Conservation (phyloP, 2,113 vertebrate species). For the Chascanopsetta lugubris region DNA sequence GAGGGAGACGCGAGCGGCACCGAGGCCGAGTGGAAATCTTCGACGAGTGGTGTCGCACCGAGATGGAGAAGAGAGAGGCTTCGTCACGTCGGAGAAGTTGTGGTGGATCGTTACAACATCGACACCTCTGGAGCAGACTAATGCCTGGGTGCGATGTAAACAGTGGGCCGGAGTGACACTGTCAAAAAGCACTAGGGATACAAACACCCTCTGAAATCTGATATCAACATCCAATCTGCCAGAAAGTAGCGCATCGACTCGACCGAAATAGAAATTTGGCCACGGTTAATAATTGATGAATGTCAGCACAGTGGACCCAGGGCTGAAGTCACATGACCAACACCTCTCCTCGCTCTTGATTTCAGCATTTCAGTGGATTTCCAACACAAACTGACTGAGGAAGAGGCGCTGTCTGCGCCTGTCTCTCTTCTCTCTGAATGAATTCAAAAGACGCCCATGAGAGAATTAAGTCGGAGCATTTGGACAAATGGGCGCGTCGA, state of each 20-base stretch:
- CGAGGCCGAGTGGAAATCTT: neutral
- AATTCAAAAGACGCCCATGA: too few relatives aligned
- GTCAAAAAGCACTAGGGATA: constrained; percentile 20
- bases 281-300: constrained; percentile 39
- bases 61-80: neutral
- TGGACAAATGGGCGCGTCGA: too few relatives aligned
- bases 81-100: neutral
- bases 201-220: constrained; percentile 27
- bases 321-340: constrained; percentile 36
- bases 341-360: constrained; percentile 25
- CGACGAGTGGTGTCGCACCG: neutral
- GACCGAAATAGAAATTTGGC: constrained; percentile 44
- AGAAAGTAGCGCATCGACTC: constrained; percentile 46
- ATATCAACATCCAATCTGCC: constrained; percentile 26
- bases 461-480: too few relatives aligned
- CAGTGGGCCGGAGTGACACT: constrained; percentile 9
- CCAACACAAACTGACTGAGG: too few relatives aligned
- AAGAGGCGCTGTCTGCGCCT: too few relatives aligned
- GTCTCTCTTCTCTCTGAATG: too few relatives aligned
- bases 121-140: constrained; percentile 17
- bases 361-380: neutral
- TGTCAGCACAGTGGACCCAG: constrained; percentile 26
- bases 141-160: constrained; percentile 31
- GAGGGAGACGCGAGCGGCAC: neutral
- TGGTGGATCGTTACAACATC: constrained; percentile 7